phyloP scores from a whole-genome alignment of 1,140 invertebrate species.

The Anastrepha ludens region DNA sequence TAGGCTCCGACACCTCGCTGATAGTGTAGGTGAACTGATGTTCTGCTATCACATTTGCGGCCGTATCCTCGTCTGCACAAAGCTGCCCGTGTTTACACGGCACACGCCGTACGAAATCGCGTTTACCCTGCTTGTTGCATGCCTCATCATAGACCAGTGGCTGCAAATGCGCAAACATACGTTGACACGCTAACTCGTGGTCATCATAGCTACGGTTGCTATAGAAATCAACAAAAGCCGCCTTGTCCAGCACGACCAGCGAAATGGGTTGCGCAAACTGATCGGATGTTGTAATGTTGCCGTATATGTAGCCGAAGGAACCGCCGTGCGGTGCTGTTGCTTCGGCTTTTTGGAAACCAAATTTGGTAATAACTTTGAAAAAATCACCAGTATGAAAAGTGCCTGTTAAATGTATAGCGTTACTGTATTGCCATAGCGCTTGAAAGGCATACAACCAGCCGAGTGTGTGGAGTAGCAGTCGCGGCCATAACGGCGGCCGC shows the following conservation, averaged over 20 bases:
- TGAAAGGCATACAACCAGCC: constrained; percentile 42
- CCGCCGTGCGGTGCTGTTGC: constrained; percentile 82
- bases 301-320: constrained; percentile 95
- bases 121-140: constrained; percentile 84
- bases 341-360: constrained; percentile 98
- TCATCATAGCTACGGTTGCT: constrained; percentile 77
- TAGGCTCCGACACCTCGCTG: constrained; percentile 89
- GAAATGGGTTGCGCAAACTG: constrained; percentile 81
- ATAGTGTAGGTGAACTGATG: constrained; percentile 97
- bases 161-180: constrained; percentile 91
- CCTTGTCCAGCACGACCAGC: constrained; percentile 89
- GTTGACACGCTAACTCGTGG: constrained; percentile 81
- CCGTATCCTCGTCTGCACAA: constrained; percentile 91
- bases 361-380: constrained; percentile 94
- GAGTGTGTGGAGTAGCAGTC: background rate
- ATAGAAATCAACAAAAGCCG: constrained; percentile 92
- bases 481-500: background rate
- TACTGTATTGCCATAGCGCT: constrained; percentile 15
- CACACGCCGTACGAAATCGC: constrained; percentile 91
- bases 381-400: constrained; percentile 84
- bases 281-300: constrained; percentile 88
- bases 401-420: constrained; percentile 74
- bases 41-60: constrained; percentile 87
- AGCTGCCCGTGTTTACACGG: constrained; percentile 87
- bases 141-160: constrained; percentile 87